Conservation (phyloP, 2,797 vertebrate species). For the Diplodus sargus region DNA sequence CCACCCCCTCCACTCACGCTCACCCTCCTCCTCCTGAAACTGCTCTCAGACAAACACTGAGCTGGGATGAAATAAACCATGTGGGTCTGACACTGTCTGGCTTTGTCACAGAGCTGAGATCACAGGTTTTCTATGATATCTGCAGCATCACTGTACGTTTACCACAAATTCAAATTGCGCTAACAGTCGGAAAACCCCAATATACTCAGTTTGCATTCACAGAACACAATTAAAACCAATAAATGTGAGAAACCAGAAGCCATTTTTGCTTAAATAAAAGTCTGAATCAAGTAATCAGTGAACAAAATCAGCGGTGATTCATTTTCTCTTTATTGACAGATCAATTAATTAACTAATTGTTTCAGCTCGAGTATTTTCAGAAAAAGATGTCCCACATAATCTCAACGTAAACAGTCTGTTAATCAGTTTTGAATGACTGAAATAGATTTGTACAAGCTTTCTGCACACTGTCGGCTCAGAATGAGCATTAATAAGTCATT, state of each 20-base stretch:
- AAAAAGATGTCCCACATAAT: background rate
- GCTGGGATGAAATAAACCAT: background rate
- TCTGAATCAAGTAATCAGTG: background rate
- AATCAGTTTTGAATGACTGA: background rate
- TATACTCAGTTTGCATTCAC: background rate
- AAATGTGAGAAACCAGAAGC: background rate
- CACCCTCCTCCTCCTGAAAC: slow-evolving; percentile 5
- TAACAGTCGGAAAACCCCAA: background rate
- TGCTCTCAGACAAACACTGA: slow-evolving; percentile 24
- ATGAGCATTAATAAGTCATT: background rate
- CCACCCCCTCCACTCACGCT: background rate
- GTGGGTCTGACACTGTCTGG: background rate
- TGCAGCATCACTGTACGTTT: background rate
- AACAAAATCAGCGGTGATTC: background rate
- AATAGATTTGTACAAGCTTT: background rate
- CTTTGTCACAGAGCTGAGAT: background rate
- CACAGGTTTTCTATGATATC: background rate
- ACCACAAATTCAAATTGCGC: background rate
- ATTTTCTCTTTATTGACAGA: background rate
- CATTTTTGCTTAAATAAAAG: background rate
- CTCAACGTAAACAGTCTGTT: background rate
- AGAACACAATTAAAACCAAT: background rate
- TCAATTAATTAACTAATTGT: background rate
- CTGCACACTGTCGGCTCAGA: background rate
- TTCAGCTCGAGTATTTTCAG: background rate